Base-by-base conservation (phyloP, 92 coral and sea anemone species). In the Hydrozoanthus gracilis region DNA sequence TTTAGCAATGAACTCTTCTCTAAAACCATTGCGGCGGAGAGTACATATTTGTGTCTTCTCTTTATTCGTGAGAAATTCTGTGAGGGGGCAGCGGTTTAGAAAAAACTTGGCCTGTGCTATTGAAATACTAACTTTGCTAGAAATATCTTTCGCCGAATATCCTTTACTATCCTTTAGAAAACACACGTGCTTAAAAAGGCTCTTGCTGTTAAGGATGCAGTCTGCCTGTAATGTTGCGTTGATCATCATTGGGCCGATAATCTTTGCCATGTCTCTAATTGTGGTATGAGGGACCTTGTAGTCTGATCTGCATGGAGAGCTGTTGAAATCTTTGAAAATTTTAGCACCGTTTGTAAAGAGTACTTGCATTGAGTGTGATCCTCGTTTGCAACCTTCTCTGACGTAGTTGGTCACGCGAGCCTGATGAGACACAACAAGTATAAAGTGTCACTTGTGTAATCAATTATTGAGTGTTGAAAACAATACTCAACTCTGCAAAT, bases 201-300 rank as follows among this genome's bases (percentile, higher is more conserved):
- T 74, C 44, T 74, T n/a, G 61, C 14, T 74, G 13, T 74, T 74
- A 50, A 50, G 79, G 61, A 74, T 74, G 8, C 79, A 74, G 79
- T 74, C 79, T 50, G 79, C 10, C 39, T 74, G 79, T 74, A 74
- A 20, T 4, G 44, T 16, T 44, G 48, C 3, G 27, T 74, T 74
- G 20, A 3, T 46, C 79, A 74, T 74, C 54, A n/a, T 74, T 0
- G 11, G 39, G 13, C 10, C 51, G 14, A 74, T n/a, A 74, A 74
- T 74, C 18, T 11, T 45, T 18, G 3, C 9, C 39, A 73, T 73
- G n/a, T 46, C 78, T 16, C 5, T 55, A 73, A 73, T 46, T 16
- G 18, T 14, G 4, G 77, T 20, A 18, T 73, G 48, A 4, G 17
- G 52, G 2, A 73, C 35, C 5, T 55, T 55, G 14, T 48, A 74